These are phyloP conservation scores for Halichondria panicea DNA, from an alignment of 37 sponge, comb jelly and placozoan genomes.

Conservation along the genomic window DNA sequence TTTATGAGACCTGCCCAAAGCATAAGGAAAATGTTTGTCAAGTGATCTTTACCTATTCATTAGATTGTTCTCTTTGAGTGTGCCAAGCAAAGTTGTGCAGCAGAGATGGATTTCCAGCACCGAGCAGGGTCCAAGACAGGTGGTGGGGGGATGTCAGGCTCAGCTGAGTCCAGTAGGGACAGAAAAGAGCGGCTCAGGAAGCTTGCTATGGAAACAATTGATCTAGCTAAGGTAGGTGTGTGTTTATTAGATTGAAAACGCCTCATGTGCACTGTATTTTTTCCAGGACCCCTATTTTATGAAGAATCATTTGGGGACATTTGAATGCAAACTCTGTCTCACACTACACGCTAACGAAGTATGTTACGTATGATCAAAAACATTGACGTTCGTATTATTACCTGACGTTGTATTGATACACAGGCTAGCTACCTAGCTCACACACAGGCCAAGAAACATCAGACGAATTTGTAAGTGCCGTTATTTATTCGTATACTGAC, in stretches of 20 bases:
- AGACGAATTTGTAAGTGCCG: constrained; percentile 96
- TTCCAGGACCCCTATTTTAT: constrained; percentile 98
- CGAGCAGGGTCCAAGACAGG: constrained; percentile 96
- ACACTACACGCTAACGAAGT: constrained; percentile 81
- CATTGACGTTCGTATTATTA: neutral
- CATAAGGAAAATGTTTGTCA: too few relatives aligned
- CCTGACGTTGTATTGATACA: neutral
- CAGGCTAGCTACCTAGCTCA: constrained; percentile 97
- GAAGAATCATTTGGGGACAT: constrained; percentile 97
- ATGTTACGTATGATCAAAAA: neutral
- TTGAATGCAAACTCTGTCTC: constrained; percentile 98
- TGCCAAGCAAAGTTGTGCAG: too few relatives aligned
- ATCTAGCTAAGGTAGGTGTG: constrained; percentile 79
- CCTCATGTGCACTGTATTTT: neutral
- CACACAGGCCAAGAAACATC: constrained; percentile 98
- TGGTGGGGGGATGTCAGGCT: constrained; percentile 92
- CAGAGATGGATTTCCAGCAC: constrained; percentile 95
- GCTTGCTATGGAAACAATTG: constrained; percentile 97
- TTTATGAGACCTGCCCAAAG: too few relatives aligned
- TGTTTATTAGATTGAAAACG: neutral
- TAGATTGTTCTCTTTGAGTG: too few relatives aligned
- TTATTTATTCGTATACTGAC: too few relatives aligned
- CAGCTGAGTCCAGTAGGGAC: constrained; percentile 92
- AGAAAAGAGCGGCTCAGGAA: constrained; percentile 89
- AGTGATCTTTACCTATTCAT: too few relatives aligned